These are phyloP conservation scores for Mycogona germanica DNA, from an alignment of 2,888 invertebrate genomes.

Conservation along the genomic window DNA sequence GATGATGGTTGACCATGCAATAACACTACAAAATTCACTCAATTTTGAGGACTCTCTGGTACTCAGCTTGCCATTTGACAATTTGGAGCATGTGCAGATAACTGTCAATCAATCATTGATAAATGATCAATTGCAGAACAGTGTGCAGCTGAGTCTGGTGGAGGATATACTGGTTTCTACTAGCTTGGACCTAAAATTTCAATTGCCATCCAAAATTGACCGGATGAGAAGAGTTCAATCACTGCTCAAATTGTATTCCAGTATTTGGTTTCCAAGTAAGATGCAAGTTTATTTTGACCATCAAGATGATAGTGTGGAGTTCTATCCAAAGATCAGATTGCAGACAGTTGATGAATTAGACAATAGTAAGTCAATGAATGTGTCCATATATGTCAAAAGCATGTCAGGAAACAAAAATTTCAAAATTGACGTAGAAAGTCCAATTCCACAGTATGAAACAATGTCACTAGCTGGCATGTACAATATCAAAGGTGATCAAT, in stretches of 20 bases:
- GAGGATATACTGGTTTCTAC: neutral
- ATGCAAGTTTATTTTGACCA: conserved; percentile 8
- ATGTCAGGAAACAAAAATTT: conserved; percentile 7
- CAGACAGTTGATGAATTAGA: conserved; percentile 2
- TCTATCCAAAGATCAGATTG: neutral
- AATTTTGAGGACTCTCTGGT: conserved; percentile 4
- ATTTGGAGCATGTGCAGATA: conserved; percentile 1
- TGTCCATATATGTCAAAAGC: neutral
- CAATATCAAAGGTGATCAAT: neutral
- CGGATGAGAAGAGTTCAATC: neutral
- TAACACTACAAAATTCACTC: neutral
- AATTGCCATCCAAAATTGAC: neutral
- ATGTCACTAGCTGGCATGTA: conserved; percentile 7
- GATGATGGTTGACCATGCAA: neutral
- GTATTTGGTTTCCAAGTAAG: conserved; percentile 2
- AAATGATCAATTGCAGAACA: neutral
- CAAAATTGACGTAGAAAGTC: neutral
- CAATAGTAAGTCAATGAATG: neutral
- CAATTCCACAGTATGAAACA: neutral
- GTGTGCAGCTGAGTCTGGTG: neutral
- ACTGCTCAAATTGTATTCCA: neutral
- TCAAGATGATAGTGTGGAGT: neutral
- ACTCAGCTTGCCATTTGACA: conserved; percentile 12
- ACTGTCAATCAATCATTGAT: neutral
- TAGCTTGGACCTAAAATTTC: neutral